phyloP scores from a whole-genome alignment of 2,113 vertebrate genomes.

The Platysteira castanea region DNA sequence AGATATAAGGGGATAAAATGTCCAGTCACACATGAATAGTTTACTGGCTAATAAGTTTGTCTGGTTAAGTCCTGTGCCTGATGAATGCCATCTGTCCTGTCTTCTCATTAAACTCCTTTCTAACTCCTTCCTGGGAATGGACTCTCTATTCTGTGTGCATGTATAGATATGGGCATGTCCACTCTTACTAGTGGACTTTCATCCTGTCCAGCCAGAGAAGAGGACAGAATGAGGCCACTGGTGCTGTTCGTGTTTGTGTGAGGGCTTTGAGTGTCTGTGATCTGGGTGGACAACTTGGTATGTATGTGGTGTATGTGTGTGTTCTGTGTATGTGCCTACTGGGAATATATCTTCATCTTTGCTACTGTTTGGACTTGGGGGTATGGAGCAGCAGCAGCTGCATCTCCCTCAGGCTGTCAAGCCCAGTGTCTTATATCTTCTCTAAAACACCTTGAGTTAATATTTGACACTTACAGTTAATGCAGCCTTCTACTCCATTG shows the following conservation, averaged over 20 bases:
- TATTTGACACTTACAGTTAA: neutral
- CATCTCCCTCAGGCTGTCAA: neutral
- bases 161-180: accelerated
- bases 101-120: neutral
- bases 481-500: neutral
- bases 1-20: neutral
- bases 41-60: neutral
- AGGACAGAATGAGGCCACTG: neutral
- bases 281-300: neutral
- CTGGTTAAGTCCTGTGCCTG: neutral
- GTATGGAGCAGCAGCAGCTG: neutral
- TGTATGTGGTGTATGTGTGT: neutral
- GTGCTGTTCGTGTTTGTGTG: neutral
- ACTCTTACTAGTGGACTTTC: neutral
- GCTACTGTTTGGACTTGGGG: neutral
- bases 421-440: neutral
- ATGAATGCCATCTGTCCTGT: neutral
- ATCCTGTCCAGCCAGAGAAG: neutral
- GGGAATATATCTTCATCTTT: neutral
- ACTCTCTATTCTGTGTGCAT: neutral
- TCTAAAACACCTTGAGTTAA: neutral
- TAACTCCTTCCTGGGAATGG: neutral
- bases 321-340: neutral
- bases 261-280: neutral
- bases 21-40: neutral